Evolutionary conservation across 2,113 vertebrate genomes (phyloP).

Genomic region (Nycticryphes semicollaris): DNA sequence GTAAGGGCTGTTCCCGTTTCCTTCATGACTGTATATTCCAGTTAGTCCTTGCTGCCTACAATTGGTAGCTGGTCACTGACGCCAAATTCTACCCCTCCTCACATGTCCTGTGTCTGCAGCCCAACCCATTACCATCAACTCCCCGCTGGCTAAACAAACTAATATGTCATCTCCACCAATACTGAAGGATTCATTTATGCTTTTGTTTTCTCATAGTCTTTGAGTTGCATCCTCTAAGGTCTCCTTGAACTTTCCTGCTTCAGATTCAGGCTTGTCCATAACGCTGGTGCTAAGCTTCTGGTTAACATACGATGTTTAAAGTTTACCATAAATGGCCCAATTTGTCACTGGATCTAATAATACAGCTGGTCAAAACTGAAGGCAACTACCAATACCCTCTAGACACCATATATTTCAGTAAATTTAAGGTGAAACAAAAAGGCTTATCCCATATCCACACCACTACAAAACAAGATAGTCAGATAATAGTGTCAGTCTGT

Average conservation of each 20-base stretch:
- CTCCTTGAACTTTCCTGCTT: neutral
- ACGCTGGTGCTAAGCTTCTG: neutral
- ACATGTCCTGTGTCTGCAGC: neutral
- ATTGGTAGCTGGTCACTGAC: neutral
- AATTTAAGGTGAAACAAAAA: neutral
- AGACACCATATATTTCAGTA: neutral
- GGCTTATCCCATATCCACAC: neutral
- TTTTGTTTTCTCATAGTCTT: neutral
- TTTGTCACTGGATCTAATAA: neutral
- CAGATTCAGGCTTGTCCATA: neutral
- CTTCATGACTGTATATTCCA: neutral
- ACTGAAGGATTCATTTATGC: neutral
- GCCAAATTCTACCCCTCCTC: neutral
- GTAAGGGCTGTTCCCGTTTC: neutral
- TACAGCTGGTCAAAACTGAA: neutral
- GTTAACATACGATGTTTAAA: rapidly evolving
- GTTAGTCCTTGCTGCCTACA: neutral
- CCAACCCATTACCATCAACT: slow-evolving; percentile 14
- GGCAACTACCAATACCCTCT: neutral
- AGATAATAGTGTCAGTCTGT: no score
- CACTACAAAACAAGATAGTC: neutral
- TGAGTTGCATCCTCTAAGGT: rapidly evolving
- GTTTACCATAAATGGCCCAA: neutral
- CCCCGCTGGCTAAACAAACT: neutral
- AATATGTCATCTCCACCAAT: neutral